Evolutionary conservation across 2,888 invertebrate genomes (phyloP), one percentile per base, ranked within the genome.

Genomic region (Eupithecia vulgata): DNA sequence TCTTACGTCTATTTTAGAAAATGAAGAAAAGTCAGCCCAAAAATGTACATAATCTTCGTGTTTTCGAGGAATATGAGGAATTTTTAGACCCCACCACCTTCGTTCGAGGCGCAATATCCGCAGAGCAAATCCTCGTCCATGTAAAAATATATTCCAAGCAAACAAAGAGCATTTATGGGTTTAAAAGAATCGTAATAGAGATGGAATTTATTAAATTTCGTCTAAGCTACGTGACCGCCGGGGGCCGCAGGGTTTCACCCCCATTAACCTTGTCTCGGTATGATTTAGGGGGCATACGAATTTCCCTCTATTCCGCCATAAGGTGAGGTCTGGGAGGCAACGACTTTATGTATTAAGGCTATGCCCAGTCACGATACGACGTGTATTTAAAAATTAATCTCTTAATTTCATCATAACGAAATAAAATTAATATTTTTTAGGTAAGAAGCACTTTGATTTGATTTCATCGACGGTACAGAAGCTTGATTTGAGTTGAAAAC

Each of bases 211-310:
- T 91, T 91, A 90, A 91, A 91, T 91, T 90, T 88, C 71, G 85
- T 83, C 85, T 86, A 84, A 87, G 88, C 88, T 90, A 91, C 93
- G 93, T 92, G 92, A 91, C 91, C 88, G 89, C 84, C 88, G 85
- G 87, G 86, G 88, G 87, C 89, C 87, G 87, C 79, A 85, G 85
- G 88, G 89, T 89, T 91, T 88, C 89, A 88, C 90, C 90, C 90
- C 93, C 92, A 93, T 93, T 93, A 93, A 93, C 92, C 92, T 91
- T 92, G 92, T 91, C 91, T 88, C 85, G 87, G 87, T 85, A 92
- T 93, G 92, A 92, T 93, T 93, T 93, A 93, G 87, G 87, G 84
- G 82, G 86, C 92, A 91, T 90, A 89, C 90, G 88, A 88, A 90
- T 90, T 90, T 88, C 83, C 87, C 85, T 84, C 84, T 87, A 87